phyloP scores from a whole-genome alignment of 2,797 vertebrate genomes.

The Sebastes oblongus region DNA sequence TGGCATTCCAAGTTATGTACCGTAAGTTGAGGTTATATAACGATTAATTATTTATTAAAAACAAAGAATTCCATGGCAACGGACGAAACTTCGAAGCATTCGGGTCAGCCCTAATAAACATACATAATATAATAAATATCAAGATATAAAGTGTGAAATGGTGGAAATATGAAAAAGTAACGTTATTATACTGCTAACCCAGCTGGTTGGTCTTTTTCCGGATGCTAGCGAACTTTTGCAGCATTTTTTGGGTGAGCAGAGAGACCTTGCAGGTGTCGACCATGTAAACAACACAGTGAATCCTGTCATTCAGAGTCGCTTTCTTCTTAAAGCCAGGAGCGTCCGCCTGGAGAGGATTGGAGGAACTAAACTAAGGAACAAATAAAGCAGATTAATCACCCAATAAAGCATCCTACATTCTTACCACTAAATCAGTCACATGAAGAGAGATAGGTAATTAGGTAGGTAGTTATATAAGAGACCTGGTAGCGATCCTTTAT shows the following conservation, averaged over 20 bases:
- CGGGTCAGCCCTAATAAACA: too few species aligned
- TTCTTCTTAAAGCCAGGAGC: slow-evolving; percentile 47
- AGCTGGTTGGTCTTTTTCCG: slow-evolving; percentile 69
- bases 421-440: background rate
- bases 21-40: too few species aligned
- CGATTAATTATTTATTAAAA: too few species aligned
- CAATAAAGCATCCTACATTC: background rate
- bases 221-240: slow-evolving; percentile 67
- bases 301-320: slow-evolving; percentile 54
- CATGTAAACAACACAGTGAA: slow-evolving; percentile 76
- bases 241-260: slow-evolving; percentile 58
- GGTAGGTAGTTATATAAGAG: background rate
- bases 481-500: slow-evolving; percentile 71
- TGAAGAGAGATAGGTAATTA: too few species aligned
- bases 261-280: slow-evolving; percentile 67
- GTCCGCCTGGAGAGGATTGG: slow-evolving; percentile 40
- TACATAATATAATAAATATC: background rate
- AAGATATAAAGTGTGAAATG: background rate
- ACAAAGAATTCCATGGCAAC: too few species aligned
- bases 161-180: slow-evolving; percentile 10
- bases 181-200: slow-evolving; percentile 48
- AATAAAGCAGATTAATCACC: background rate
- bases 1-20: too few species aligned
- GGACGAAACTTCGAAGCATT: too few species aligned
- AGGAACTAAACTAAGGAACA: slow-evolving; percentile 64